Evolutionary conservation across 2,888 invertebrate species (phyloP), one percentile per base, ranked within the genome.

Genomic region (Campaea margaritaria): DNA sequence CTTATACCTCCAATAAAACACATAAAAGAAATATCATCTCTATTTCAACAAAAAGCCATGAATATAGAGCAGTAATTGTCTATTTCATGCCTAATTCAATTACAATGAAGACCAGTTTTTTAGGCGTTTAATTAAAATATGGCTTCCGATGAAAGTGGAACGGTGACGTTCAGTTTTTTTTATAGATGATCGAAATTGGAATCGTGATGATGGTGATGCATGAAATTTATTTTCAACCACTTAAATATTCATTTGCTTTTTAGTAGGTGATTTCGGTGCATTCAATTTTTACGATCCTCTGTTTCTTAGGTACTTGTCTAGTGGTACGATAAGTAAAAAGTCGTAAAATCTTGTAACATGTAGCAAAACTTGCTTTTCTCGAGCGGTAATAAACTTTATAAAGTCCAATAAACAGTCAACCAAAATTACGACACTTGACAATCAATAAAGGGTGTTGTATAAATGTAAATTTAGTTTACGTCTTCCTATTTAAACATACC

Each of bases 71-170:
- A 49, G 42, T 65, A 57, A 67, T 60, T 48, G 64, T 76, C 70
- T 73, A 80, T 83, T 85, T 82, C 75, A 83, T 74, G 80, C 73
- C 69, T 74, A 70, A 81, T 81, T 79, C 65, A 66, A 72, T 71
- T 72, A 79, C 65, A 79, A 79, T 74, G 52, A 52, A 68, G 60
- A 60, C 58, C 53, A 64, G 64, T 68, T 66, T 69, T 70, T 72
- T 69, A 15, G 31, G 47, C 50, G 42, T 57, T 74, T 73, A 70
- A 72, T 68, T 73, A 70, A 73, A 73, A 55, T 49, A 58, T 58
- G 12, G 47, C 62, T 68, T 66, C 67, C 59, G 65, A 69, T 58
- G 66, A 68, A 74, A 75, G 65, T 73, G 54, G 72, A 43, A 64
- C 67, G 57, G 62, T 66, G 62, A 56, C 55, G 70, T 69, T 70